Percentiles rank a stretch among this genome's conserved stretches.
phyloP scores from a whole-genome alignment of 2,888 invertebrate species.

The Caenorhabditis doughertyi region DNA sequence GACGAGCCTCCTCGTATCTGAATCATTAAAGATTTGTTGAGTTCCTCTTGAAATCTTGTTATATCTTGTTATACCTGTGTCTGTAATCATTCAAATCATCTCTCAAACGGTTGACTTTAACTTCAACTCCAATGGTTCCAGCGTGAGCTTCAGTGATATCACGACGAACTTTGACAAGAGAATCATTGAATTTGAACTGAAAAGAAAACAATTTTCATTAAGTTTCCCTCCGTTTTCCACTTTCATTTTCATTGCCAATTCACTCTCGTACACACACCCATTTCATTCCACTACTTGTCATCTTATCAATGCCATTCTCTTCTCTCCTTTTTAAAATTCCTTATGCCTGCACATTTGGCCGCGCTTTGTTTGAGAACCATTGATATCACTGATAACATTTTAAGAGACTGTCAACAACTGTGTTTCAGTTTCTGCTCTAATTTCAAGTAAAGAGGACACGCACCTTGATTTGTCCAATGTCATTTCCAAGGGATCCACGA shows the following conservation, averaged over 20 bases:
- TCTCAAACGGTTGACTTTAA: conserved; percentile 56
- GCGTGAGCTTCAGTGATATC: conserved; percentile 46
- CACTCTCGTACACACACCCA: conserved; percentile 1
- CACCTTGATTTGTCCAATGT: conserved; percentile 61
- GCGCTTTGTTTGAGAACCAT: conserved; percentile 51
- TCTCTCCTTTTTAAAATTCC: conserved; percentile 34
- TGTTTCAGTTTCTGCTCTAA: conserved; percentile 22
- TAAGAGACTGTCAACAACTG: conserved; percentile 44
- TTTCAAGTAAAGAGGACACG: not conserved
- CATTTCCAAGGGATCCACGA: conserved; percentile 60
- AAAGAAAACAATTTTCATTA: conserved; percentile 14
- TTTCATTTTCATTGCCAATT: no score
- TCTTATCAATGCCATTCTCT: conserved; percentile 57
- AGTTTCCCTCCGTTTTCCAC: no score
- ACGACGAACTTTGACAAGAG: conserved; percentile 42
- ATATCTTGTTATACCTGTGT: conserved; percentile 30
- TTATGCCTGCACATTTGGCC: conserved; percentile 36
- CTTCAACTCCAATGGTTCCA: conserved; percentile 58
- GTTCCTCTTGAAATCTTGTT: not conserved
- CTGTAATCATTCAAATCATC: conserved; percentile 63
- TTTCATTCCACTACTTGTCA: conserved; percentile 26
- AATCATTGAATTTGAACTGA: conserved; percentile 62
- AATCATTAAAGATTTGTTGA: not conserved
- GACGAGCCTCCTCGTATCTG: conserved; percentile 65
- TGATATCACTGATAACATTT: conserved; percentile 46